Conservation (phyloP, 64 coral and sea anemone species). For the Catalaphyllia jardinei region DNA sequence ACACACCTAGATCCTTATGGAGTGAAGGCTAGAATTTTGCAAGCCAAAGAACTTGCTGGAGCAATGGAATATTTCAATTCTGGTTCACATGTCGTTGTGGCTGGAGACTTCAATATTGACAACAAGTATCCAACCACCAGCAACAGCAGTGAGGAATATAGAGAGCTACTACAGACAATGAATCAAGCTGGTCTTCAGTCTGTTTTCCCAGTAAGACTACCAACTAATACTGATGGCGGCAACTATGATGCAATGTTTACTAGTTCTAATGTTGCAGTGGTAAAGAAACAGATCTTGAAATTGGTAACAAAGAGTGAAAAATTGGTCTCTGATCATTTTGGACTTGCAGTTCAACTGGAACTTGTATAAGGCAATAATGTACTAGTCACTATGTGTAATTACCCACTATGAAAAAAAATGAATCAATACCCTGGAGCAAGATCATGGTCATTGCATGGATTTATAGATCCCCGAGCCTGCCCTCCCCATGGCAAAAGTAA, state of each 20-base stretch:
- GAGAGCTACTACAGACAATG: constrained; percentile 45
- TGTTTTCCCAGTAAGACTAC: constrained; percentile 50
- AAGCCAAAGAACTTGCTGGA: constrained; percentile 48
- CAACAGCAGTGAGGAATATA: constrained; percentile 45
- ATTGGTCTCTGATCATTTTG: constrained; percentile 87
- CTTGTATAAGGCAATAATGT: constrained; percentile 20
- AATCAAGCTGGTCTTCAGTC: constrained; percentile 30
- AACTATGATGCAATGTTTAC: constrained; percentile 70
- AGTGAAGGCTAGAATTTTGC: constrained; percentile 21
- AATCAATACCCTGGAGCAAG: no score
- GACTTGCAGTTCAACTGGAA: constrained; percentile 50
- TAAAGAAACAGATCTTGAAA: constrained; percentile 47
- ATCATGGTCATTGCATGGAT: no score
- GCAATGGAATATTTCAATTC: constrained; percentile 7
- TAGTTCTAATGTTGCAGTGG: constrained; percentile 54
- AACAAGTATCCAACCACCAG: constrained; percentile 52
- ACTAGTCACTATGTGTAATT: no score
- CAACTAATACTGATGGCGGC: constrained; percentile 78
- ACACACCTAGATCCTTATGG: constrained; percentile 74
- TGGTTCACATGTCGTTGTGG: constrained; percentile 57
- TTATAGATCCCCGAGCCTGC: no score
- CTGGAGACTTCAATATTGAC: constrained; percentile 86
- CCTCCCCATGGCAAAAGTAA: no score
- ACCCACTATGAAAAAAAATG: no score
- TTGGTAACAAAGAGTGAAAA: constrained; percentile 44